Conservation (phyloP, 2,113 vertebrate species). For the Verasper variegatus region DNA sequence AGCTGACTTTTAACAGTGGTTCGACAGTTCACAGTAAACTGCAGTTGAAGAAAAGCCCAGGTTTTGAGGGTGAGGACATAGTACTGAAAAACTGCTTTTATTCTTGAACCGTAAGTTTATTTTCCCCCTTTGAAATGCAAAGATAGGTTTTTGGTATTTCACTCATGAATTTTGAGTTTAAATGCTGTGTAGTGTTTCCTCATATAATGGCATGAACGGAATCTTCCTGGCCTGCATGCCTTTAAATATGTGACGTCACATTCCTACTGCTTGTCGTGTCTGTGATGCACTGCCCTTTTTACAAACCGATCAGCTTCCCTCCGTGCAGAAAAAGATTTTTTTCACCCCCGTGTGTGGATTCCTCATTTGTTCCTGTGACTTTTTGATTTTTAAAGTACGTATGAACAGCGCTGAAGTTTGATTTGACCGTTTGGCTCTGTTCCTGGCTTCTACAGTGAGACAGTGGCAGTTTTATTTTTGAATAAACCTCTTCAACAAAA, state of each 20-base stretch:
- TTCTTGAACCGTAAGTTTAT: conserved; percentile 1
- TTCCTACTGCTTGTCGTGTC: conserved; percentile 50
- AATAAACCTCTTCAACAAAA: conserved; percentile 75
- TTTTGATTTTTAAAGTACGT: conserved; percentile 61
- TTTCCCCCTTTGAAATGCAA: neutral
- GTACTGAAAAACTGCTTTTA: conserved; percentile 35
- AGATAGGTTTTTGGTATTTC: neutral
- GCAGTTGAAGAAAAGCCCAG: neutral
- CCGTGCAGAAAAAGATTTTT: conserved; percentile 5
- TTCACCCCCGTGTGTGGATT: neutral
- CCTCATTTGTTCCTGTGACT: conserved; percentile 37
- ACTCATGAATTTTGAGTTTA: conserved; percentile 3
- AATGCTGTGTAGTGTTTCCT: conserved; percentile 11
- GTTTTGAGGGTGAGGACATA: conserved; percentile 4
- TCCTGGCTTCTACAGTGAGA: conserved; percentile 50
- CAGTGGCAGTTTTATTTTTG: conserved; percentile 75
- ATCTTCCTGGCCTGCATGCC: conserved; percentile 55
- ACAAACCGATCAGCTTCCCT: conserved; percentile 16
- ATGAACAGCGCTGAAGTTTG: conserved; percentile 42
- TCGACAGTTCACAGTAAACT: conserved; percentile 5
- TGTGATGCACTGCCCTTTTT: conserved; percentile 53
- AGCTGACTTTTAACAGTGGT: conserved; percentile 55
- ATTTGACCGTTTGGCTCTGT: conserved; percentile 55
- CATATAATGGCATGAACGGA: neutral
- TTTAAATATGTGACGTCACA: conserved; percentile 45